Conservation (phyloP, 2,113 vertebrate genomes). For the Chaetodon auriga region DNA sequence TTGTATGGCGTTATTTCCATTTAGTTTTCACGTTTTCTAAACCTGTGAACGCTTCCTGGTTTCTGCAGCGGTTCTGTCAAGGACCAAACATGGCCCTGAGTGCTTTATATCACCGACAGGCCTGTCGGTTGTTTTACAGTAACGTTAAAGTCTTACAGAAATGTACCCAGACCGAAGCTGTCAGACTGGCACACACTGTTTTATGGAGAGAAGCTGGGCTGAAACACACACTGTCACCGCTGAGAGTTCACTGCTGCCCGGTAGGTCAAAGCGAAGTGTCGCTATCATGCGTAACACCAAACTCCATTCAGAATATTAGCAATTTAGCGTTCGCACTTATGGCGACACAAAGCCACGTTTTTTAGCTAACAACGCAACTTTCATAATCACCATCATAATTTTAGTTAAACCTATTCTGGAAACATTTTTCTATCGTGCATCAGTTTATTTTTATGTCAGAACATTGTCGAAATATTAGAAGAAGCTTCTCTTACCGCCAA, state of each 20-base stretch:
- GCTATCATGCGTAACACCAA: accelerated
- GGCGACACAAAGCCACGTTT: neutral
- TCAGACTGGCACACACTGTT: conserved; percentile 18
- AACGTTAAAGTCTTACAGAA: conserved; percentile 1
- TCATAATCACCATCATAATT: neutral
- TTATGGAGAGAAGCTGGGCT: conserved; percentile 4
- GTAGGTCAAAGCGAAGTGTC: conserved; percentile 68
- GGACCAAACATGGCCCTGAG: conserved; percentile 54
- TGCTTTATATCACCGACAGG: conserved; percentile 36
- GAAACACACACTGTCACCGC: conserved; percentile 19
- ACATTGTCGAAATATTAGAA: too few relatives aligned
- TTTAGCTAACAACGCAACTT: neutral
- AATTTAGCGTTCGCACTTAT: neutral
- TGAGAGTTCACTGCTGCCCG: conserved; percentile 67
- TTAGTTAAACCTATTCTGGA: too few relatives aligned
- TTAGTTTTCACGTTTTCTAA: conserved; percentile 26
- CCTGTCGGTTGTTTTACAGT: conserved; percentile 45
- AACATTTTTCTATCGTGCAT: neutral
- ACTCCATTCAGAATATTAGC: neutral
- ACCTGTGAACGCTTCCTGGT: conserved; percentile 45
- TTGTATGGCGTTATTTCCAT: neutral
- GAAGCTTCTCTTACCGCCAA: neutral
- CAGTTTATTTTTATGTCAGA: too few relatives aligned
- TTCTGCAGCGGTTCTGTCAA: conserved; percentile 12
- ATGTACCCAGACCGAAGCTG: neutral